Evolutionary conservation across 2,888 invertebrate genomes (phyloP).

Genomic region (Drosophila meridiana): DNA sequence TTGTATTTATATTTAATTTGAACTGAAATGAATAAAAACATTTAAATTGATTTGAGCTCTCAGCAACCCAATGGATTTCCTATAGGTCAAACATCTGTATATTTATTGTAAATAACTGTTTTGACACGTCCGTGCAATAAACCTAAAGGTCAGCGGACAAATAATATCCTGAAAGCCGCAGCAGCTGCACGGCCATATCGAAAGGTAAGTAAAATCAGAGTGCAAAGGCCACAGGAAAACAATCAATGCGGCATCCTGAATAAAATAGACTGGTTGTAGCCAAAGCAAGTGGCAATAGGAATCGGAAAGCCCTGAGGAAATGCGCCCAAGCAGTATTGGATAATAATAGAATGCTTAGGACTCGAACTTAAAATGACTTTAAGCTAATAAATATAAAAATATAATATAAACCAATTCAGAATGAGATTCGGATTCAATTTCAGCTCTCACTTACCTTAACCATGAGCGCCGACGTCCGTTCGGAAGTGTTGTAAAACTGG

Average conservation of each 20-base stretch:
- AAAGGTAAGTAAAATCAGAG: constrained; percentile 13
- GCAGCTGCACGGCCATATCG: constrained; percentile 38
- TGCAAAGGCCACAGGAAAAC: constrained; percentile 38
- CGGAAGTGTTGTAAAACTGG: constrained; percentile 98
- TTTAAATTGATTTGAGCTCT: neutral
- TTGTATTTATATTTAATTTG: neutral
- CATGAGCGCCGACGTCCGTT: constrained; percentile 97
- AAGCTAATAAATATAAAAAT: neutral
- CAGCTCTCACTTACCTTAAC: constrained; percentile 89
- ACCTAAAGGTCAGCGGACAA: constrained; percentile 37
- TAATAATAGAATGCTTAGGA: neutral
- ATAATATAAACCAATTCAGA: too few species aligned
- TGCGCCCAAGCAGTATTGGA: neutral
- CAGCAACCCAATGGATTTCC: neutral
- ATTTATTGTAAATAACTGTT: constrained; percentile 6
- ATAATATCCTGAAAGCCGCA: constrained; percentile 51
- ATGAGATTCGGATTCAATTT: neutral
- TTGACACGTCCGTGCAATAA: constrained; percentile 4
- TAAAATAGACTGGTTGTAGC: constrained; percentile 63
- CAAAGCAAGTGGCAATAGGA: constrained; percentile 23
- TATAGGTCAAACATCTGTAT: neutral
- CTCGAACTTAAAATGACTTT: neutral
- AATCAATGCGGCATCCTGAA: constrained; percentile 38
- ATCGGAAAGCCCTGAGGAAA: neutral
- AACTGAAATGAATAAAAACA: neutral